Evolutionary conservation across 2,888 invertebrate species (phyloP), one percentile per base, ranked within the genome.

Genomic region (Crossocerus cetratus): DNA sequence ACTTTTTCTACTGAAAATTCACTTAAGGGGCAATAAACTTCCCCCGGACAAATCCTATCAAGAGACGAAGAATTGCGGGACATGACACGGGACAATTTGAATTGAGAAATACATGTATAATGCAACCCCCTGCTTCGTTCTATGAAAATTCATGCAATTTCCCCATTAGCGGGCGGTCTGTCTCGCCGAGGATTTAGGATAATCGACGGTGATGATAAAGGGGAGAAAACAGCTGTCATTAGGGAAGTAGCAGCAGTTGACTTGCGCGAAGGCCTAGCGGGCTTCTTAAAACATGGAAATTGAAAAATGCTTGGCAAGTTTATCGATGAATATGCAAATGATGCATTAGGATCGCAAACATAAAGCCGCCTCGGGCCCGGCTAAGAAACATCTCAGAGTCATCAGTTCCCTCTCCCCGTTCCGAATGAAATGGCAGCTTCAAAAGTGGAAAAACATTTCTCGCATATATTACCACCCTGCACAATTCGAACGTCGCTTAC

Each of bases 241-340:
- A 22, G 56, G 56, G 59, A 61, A 67, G 63, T 60, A 22, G 32
- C 32, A 32, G 32, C 32, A 53, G 58, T 60, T 62, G 44, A n/a
- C 20, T 32, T 53, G 56, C 62, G 64, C 69, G 21, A 68, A 56
- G 13, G 69, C 64, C 69, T 65, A 74, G 63, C 68, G 69, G 66
- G 70, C 65, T 69, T 74, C 78, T 76, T 76, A 64, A 70, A 63
- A 72, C 60, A 66, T 55, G 77, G 77, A 78, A 85, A 85, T 82
- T 84, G 86, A 82, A 85, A 85, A 84, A 86, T 80, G 81, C 71
- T 59, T 59, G 70, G 58, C 75, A 83, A 84, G 77, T 86, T 84
- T 74, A 78, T 69, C 84, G 82, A 84, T 84, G 80, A 83, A 80
- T 85, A 84, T 81, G 82, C 78, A 86, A 81, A 84, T 83, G 70